A percentile compares a stretch with the other conserved stretches of the same genome.
Evolutionary conservation across 2,888 invertebrate species (phyloP).

Genomic region (Cheilosia impressa): DNA sequence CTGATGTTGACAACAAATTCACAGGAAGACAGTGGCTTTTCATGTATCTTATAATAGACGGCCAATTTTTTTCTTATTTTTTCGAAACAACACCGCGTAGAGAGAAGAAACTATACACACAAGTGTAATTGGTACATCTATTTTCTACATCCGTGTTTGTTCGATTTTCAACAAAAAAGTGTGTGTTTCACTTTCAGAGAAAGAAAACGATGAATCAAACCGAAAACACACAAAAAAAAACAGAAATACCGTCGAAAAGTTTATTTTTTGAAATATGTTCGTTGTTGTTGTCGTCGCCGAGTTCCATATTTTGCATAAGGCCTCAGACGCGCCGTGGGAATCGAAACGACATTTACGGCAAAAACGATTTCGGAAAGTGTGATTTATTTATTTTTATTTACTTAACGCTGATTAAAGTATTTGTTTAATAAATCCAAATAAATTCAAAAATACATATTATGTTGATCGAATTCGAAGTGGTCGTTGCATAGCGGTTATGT

Average conservation of each 20-base stretch:
- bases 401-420: background rate
- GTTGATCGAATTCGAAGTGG: background rate
- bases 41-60: slow-evolving; percentile 39
- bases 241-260: slow-evolving; percentile 19
- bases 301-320: slow-evolving; percentile 64
- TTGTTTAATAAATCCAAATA: slow-evolving; percentile 7
- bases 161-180: slow-evolving; percentile 27
- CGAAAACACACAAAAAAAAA: slow-evolving; percentile 14
- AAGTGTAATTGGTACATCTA: slow-evolving; percentile 58
- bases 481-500: slow-evolving; percentile 23
- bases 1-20: slow-evolving; percentile 43
- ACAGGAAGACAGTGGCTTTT: slow-evolving; percentile 48
- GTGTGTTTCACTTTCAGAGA: slow-evolving; percentile 28
- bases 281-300: slow-evolving; percentile 51
- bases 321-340: slow-evolving; percentile 40
- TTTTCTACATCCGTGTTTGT: slow-evolving; percentile 45
- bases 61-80: background rate
- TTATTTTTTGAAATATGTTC: slow-evolving; percentile 60
- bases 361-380: slow-evolving; percentile 25
- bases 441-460: slow-evolving; percentile 14
- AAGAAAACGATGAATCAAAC: slow-evolving; percentile 31
- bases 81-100: slow-evolving; percentile 12
- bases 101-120: slow-evolving; percentile 33
- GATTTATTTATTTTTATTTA: slow-evolving; percentile 18
- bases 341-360: slow-evolving; percentile 41